A percentile compares a stretch with the other conserved stretches of the same genome.
Conservation (phyloP, 2,797 vertebrate species). For the Scolopax rusticola region DNA sequence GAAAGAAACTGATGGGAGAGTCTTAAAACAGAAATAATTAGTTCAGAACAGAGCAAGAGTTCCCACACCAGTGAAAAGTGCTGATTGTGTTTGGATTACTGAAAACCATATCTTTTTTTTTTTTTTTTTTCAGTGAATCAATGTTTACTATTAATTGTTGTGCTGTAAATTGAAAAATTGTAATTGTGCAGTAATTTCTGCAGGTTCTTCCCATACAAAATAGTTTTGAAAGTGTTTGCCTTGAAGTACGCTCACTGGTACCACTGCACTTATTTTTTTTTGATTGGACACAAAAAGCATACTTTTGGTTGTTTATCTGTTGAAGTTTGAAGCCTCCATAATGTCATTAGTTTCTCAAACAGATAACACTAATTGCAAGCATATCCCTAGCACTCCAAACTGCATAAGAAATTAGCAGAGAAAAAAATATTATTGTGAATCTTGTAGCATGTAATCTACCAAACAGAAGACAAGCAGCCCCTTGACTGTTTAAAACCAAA, state of each 20-base stretch:
- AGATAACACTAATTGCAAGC: background rate
- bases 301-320: background rate
- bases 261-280: background rate
- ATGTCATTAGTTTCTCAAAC: background rate
- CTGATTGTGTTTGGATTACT: background rate
- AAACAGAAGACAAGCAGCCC: no score
- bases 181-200: background rate
- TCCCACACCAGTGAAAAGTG: background rate
- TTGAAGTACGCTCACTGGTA: background rate
- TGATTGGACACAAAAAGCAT: fast-evolving
- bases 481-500: background rate
- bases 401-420: background rate
- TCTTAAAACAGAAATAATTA: background rate
- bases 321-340: background rate
- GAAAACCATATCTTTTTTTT: fast-evolving
- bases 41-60: background rate
- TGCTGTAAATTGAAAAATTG: background rate
- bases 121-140: background rate
- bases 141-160: background rate
- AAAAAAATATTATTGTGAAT: background rate
- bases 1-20: background rate
- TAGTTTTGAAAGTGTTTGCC: background rate
- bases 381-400: background rate
- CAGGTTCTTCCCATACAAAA: background rate
- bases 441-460: no score